phyloP scores from a whole-genome alignment of 2,888 invertebrate species.

The Blera fallax region DNA sequence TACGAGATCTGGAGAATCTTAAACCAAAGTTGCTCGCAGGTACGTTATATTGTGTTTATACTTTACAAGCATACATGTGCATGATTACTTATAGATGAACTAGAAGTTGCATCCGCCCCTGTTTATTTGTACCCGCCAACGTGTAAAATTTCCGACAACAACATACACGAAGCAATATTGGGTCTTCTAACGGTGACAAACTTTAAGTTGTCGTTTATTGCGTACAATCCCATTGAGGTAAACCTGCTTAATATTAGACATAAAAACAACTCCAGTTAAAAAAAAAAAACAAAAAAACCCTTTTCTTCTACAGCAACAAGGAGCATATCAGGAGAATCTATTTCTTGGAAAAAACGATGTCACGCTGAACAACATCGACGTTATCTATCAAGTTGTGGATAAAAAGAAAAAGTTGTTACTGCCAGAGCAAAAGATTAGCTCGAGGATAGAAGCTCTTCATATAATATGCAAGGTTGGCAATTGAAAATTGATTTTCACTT shows the following conservation, averaged over 20 bases:
- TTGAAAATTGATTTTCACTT: conserved; percentile 49
- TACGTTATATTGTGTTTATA: background rate
- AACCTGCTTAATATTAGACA: too few relatives aligned
- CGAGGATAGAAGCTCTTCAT: conserved; percentile 80
- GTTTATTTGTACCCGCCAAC: conserved; percentile 91
- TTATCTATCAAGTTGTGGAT: conserved; percentile 79
- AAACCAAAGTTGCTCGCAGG: conserved; percentile 64
- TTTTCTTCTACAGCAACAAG: conserved; percentile 69
- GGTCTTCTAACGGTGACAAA: conserved; percentile 95
- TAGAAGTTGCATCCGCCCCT: conserved; percentile 91
- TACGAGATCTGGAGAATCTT: conserved; percentile 44
- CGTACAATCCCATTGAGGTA: conserved; percentile 78
- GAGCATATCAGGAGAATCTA: conserved; percentile 78
- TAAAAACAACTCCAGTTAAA: background rate
- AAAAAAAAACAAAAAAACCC: background rate
- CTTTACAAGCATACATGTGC: background rate
- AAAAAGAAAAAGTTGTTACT: conserved; percentile 79
- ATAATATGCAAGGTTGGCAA: conserved; percentile 79
- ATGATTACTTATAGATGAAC: conserved; percentile 82
- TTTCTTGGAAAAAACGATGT: conserved; percentile 80
- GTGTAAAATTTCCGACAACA: conserved; percentile 82
- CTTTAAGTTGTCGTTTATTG: conserved; percentile 94
- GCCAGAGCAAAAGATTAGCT: conserved; percentile 79
- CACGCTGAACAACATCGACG: conserved; percentile 81
- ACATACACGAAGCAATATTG: conserved; percentile 89